phyloP scores from a whole-genome alignment of 1,140 invertebrate species.

The Drosophila trapezifrons region DNA sequence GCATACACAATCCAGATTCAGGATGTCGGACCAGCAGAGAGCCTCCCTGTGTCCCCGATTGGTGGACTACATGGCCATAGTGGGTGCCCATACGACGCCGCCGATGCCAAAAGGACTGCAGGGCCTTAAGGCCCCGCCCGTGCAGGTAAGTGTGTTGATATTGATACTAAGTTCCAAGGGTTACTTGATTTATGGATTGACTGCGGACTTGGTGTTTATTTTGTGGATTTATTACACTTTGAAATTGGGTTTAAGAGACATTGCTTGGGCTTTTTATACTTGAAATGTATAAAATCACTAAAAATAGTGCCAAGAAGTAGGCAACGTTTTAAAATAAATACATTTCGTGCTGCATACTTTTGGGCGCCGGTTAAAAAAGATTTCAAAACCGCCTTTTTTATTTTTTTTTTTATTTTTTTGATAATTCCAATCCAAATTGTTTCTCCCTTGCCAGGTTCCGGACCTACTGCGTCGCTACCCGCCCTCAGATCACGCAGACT shows the following conservation, averaged over 20 bases:
- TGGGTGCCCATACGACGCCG: slow-evolving; percentile 92
- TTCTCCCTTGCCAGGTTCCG: slow-evolving; percentile 87
- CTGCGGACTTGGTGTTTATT: no score
- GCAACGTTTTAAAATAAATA: no score
- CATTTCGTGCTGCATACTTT: no score
- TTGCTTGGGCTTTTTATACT: no score
- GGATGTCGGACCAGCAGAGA: slow-evolving; percentile 86
- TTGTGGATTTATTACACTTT: neutral
- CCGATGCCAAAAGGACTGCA: slow-evolving; percentile 86
- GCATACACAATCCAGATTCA: slow-evolving; percentile 21
- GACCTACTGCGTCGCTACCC: slow-evolving; percentile 98
- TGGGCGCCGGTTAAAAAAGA: neutral
- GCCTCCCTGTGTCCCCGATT: slow-evolving; percentile 92
- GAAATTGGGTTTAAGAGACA: no score
- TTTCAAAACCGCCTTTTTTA: neutral
- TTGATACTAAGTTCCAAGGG: neutral
- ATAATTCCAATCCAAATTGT: no score
- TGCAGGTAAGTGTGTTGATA: slow-evolving; percentile 87
- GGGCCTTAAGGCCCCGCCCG: slow-evolving; percentile 88
- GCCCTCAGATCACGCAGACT: slow-evolving; percentile 98
- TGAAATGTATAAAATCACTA: no score
- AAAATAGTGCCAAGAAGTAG: no score
- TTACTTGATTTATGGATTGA: neutral
- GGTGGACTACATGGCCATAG: slow-evolving; percentile 98
- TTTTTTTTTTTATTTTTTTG: slow-evolving; percentile 22